These are phyloP conservation scores for Pelosia muscerda DNA, from an alignment of 2,888 invertebrate species.

Conservation along the genomic window DNA sequence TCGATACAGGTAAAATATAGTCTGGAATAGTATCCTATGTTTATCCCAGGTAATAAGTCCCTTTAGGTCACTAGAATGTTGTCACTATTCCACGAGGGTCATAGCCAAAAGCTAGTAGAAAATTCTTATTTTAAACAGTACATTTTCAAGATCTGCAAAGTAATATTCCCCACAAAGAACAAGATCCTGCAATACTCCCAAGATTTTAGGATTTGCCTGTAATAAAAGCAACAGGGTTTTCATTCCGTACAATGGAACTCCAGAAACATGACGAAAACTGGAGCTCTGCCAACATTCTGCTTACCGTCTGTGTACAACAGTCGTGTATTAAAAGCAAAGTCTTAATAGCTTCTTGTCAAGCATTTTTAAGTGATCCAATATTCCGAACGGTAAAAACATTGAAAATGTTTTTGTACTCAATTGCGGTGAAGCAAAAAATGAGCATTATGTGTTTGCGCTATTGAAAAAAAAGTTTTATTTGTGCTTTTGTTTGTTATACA, in stretches of 20 bases:
- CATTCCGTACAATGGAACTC: constrained; percentile 51
- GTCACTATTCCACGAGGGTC: background rate
- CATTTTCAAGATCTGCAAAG: constrained; percentile 18
- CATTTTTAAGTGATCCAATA: constrained; percentile 69
- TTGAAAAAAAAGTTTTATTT: constrained; percentile 22
- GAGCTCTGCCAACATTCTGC: constrained; percentile 65
- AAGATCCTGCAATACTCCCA: constrained; percentile 30
- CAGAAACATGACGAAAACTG: constrained; percentile 72
- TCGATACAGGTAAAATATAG: background rate
- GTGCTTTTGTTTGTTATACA: too few species aligned
- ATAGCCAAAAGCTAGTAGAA: background rate
- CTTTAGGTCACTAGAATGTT: too few species aligned
- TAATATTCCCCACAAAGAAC: constrained; percentile 15
- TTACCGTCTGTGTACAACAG: constrained; percentile 58
- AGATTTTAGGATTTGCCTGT: constrained; percentile 31
- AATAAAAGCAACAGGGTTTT: constrained; percentile 60
- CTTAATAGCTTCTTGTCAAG: constrained; percentile 71
- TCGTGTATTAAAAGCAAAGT: constrained; percentile 70
- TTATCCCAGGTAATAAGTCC: background rate
- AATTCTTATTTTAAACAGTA: background rate
- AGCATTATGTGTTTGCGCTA: background rate
- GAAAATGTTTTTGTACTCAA: background rate
- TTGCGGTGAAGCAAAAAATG: background rate
- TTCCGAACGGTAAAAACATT: constrained; percentile 34
- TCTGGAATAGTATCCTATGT: background rate